These are phyloP conservation scores for Tachysurus vachellii DNA, from an alignment of 2,113 vertebrate species.

Conservation along the genomic window DNA sequence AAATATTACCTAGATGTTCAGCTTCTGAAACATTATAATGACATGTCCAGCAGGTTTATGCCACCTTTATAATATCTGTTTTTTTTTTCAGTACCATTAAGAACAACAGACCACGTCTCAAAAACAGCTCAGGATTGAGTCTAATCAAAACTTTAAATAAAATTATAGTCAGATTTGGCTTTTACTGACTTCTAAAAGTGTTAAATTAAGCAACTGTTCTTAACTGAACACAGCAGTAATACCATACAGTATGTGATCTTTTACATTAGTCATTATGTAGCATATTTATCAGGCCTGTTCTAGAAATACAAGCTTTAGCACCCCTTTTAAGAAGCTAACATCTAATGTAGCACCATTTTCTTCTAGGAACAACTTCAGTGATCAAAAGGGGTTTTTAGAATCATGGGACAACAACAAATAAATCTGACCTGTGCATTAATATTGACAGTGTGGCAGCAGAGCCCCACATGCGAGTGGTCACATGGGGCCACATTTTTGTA, in stretches of 20 bases:
- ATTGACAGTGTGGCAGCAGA: conserved; percentile 22
- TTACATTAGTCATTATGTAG: background rate
- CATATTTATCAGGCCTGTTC: background rate
- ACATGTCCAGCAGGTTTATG: background rate
- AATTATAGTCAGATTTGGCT: background rate
- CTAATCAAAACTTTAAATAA: background rate
- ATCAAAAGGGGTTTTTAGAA: background rate
- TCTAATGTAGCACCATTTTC: conserved; percentile 27
- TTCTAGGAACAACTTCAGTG: background rate
- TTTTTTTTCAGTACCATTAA: conserved; percentile 2
- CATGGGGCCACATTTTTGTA: background rate
- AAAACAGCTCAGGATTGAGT: background rate
- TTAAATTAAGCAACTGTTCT: background rate
- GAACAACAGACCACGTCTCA: background rate
- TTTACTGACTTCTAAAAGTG: background rate
- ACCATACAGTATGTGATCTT: background rate
- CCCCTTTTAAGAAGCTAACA: conserved; percentile 3
- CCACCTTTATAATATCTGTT: background rate
- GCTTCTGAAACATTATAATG: background rate
- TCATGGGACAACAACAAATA: background rate
- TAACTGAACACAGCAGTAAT: background rate
- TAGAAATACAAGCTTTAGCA: conserved; percentile 18
- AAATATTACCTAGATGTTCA: conserved; percentile 23
- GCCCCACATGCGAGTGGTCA: background rate
- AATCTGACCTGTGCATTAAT: background rate